A percentile compares a stretch with the other conserved stretches of the same genome.
Conservation (phyloP, 2,797 vertebrate genomes). For the Schizopygopsis pylzovi region DNA sequence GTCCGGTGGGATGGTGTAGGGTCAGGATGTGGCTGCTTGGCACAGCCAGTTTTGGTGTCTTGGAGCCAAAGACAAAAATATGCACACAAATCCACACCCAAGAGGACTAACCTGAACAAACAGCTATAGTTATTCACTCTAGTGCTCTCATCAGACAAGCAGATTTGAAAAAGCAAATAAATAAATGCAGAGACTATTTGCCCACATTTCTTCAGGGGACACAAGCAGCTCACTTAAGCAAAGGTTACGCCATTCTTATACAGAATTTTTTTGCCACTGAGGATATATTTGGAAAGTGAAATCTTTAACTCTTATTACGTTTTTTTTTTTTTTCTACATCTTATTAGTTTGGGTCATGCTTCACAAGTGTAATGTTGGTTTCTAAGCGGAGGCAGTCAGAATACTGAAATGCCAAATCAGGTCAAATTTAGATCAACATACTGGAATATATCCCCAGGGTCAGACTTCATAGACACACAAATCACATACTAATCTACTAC, state of each 20-base stretch:
- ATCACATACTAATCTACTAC: not conserved
- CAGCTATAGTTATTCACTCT: not conserved
- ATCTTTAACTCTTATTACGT: constrained; percentile 13
- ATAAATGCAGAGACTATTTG: constrained; percentile 19
- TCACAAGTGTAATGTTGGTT: not conserved
- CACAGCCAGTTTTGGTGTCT: constrained; percentile 16
- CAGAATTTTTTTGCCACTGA: not conserved
- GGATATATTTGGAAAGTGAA: constrained; percentile 16
- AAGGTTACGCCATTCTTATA: constrained; percentile 18
- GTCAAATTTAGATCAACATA: constrained; percentile 34
- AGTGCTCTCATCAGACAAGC: constrained; percentile 14
- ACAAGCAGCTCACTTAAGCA: constrained; percentile 2
- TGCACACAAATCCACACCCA: constrained; percentile 17
- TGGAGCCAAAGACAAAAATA: constrained; percentile 40
- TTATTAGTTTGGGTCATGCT: constrained; percentile 20
- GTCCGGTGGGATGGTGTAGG: not conserved
- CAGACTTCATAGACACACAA: not conserved
- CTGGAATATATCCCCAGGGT: not conserved
- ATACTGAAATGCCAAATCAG: not conserved
- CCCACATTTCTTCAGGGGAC: constrained; percentile 14
- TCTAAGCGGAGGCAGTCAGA: not conserved
- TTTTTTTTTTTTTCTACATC: constrained; percentile 22
- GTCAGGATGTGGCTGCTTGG: constrained; percentile 31
- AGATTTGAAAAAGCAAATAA: not conserved
- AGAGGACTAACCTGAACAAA: constrained; percentile 12